Evolutionary conservation across 37 sponge, comb jelly and placozoan genomes (phyloP), one percentile per base, ranked within the genome.

Genomic region (Spongilla lacustris): DNA sequence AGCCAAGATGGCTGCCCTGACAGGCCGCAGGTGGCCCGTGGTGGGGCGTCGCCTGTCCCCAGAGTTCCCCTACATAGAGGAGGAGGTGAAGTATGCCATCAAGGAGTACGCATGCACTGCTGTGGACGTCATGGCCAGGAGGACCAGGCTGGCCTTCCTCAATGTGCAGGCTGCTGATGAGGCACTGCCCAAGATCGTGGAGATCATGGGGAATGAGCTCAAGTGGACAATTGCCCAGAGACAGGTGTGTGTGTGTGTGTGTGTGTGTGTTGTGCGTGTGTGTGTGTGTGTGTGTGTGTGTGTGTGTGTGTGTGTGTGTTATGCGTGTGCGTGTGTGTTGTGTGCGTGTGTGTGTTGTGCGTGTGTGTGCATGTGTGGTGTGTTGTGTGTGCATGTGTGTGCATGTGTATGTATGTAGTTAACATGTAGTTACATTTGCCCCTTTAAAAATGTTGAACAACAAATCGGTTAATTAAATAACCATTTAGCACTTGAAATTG

Each of bases 11-110:
- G 92, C 96, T 2, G 69, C 73, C 0, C 67, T 99, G 28, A 99
- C 99, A 8, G 99, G 99, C 68, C 85, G 87, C 30, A 77, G 98
- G 28, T 97, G 96, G 95, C 99, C 99, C 0, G 85, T 99, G 31
- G 89, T 96, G 13, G 99, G 99, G 3, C 71, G 68, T 35, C 79
- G 91, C n/a, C 86, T 99, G 13, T 91, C 91, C 23, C 80, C 90
- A 0, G 98, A 97, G 80, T 96, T 96, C 80, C 99, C 99, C 14
- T 99, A 97, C 89, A 94, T 99, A 35, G 99, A 99, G 72, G 96
- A 96, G 22, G 98, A 99, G 78, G 93, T 99, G 48, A 79, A 78
- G 85, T 96, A 97, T 67, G 95, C 96, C 2, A 83, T 99, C 23
- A 86, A 80, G 79, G 99, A 99, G 89, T 97, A 97, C 72, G 97